These are phyloP conservation scores for Chiloscyllium plagiosum DNA, from an alignment of 2,113 vertebrate species.

Conservation along the genomic window DNA sequence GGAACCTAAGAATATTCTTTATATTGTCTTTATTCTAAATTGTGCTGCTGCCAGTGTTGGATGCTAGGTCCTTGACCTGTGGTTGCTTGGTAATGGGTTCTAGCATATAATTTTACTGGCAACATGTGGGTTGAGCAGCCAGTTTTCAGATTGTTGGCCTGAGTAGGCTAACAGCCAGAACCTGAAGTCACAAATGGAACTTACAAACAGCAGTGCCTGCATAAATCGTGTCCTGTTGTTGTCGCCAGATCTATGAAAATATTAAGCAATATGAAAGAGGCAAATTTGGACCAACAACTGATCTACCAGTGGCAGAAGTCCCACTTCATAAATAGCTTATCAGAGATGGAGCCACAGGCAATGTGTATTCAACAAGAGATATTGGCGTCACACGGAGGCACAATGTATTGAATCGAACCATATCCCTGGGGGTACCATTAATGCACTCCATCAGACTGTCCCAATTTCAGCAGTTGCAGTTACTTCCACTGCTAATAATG, in stretches of 20 bases:
- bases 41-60: not conserved
- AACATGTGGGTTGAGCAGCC: not conserved
- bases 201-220: not conserved
- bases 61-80: not conserved
- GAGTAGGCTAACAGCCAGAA: not conserved
- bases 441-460: conserved; percentile 19
- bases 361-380: not conserved
- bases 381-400: not conserved
- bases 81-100: not conserved
- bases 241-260: not conserved
- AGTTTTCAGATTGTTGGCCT: not conserved
- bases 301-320: not conserved
- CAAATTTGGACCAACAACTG: not conserved
- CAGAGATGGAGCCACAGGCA: not conserved
- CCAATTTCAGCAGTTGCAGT: not conserved
- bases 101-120: not conserved
- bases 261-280: not conserved
- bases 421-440: not conserved
- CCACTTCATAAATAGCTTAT: not conserved
- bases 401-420: not conserved
- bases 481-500: not conserved
- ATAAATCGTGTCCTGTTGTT: not conserved
- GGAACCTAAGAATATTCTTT: not conserved
- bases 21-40: not conserved
- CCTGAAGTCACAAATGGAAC: not conserved